Base-by-base conservation (phyloP, 2,113 vertebrate genomes). In the Dendrocopos noguchii region DNA sequence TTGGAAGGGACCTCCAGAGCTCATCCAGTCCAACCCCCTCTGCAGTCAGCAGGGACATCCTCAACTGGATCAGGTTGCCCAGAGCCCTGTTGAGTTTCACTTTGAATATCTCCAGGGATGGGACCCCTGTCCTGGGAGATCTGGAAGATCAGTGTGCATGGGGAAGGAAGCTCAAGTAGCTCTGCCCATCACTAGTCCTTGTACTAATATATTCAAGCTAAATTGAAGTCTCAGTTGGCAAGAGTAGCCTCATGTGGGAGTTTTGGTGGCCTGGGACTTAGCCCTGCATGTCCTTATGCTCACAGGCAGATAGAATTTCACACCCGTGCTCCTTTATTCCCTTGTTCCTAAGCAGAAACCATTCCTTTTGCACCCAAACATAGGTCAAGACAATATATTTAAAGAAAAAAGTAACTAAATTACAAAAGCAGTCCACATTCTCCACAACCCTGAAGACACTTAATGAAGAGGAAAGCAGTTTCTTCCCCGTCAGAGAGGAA, bases 341-440 rank as follows among this genome's bases (percentile, higher is more conserved):
- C 7, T 12, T 27, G 4, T 39, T 88, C 25, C 42, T 10, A 71
- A 50, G 24, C 15, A 66, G 44, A 77, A 88, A 61, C 3, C 0
- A 0, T 19, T 55, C 22, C 12, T 82, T 72, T 36, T 5, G 7
- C 19, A 56, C 1, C 5, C 56, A 66, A 53, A 29, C 10, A 55
- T 1, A 3, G 17, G 20, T 44, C 29, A 17, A 4, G 65, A 31
- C 1, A 50, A 46, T 1, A 2, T 15, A 50, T 1, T 2, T 15
- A 46, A 15, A 50, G 19, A 66, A 1, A 78, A 44, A 57, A 52
- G 31, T 34, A 25, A 47, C 33, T 12, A 11, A 50, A 24, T 25
- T 50, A n/a, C 4, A 6, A 55, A 66, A 85, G n/a, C 39, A 63
- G 21, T n/a, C 34, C n/a, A 44, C 13, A 5, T 50, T 13, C 34